These are phyloP conservation scores for Cepphus grylle DNA, from an alignment of 2,113 vertebrate species.

Conservation along the genomic window DNA sequence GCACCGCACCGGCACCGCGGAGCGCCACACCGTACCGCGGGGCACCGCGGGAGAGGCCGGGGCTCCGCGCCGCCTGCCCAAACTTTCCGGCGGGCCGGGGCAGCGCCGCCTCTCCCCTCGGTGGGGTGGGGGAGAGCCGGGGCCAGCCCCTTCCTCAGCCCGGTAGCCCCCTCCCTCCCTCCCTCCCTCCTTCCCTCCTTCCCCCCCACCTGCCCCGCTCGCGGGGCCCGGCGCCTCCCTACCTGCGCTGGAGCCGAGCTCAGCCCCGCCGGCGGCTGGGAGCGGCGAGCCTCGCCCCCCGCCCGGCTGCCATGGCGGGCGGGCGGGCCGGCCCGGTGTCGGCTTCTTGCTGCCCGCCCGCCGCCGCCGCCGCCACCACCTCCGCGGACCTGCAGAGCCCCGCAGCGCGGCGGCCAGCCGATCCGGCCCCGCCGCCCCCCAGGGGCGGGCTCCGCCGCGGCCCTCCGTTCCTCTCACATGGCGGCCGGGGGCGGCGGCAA, in stretches of 20 bases:
- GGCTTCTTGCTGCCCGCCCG: background rate
- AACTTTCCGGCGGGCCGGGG: background rate
- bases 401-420: background rate
- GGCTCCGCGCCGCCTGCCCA: background rate
- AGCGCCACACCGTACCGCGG: background rate
- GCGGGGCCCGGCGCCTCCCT: background rate
- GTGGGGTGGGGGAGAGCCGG: background rate
- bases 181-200: too few relatives aligned
- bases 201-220: too few relatives aligned
- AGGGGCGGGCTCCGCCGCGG: background rate
- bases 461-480: background rate
- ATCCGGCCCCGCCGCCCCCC: background rate
- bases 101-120: background rate
- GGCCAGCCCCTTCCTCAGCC: background rate
- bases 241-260: background rate
- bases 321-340: background rate
- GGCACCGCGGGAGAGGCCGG: background rate
- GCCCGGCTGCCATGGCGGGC: background rate
- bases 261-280: background rate
- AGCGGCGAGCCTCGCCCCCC: background rate
- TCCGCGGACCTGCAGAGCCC: background rate
- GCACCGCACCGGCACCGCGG: background rate
- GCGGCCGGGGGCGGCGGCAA: background rate
- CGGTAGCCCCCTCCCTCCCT: too few relatives aligned
- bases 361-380: background rate